Base-by-base conservation (phyloP, 1,140 invertebrate species). In the Ostrea edulis region DNA sequence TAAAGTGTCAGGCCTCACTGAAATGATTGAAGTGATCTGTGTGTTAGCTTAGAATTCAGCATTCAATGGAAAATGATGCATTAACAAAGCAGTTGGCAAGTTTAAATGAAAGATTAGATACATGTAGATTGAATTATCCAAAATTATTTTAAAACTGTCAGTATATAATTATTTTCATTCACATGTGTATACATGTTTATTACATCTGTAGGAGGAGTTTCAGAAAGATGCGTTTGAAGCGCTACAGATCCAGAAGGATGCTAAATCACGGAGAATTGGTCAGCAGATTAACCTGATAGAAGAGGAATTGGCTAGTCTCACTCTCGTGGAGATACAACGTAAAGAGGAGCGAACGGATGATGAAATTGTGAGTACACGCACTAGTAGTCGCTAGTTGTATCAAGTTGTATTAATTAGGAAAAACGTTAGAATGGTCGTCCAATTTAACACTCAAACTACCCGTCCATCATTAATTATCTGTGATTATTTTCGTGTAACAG, bases 211-310 rank as follows among this genome's bases (percentile, higher is more conserved):
- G 93, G 93, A 93, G 92, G 96, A 96, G 88, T 92, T 97, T 51
- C 97, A 98, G 93, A 97, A 97, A 94, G 96, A 96, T 71, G 96
- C 97, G 8, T 96, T 98, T 55, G 96, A 96, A 87, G 96, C 96
- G 14, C 94, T 98, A 35, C 94, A 97, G 86, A 96, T 97, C 95
- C 96, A 96, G 92, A 96, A 96, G 90, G 97, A 98, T 95, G 95
- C 97, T 12, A 96, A 97, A 92, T 96, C 96, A 88, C 97, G 97
- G 96, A 96, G 97, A 91, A 95, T 98, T 14, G 91, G 84, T 12
- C 84, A 84, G 92, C 97, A 98, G 96, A 97, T 98, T 88, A 96
- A 96, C 88, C 95, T 98, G 54, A 97, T 98, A 71, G 96, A 98
- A 91, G 96, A 96, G 51, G 97, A 98, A 95, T 94, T 98, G 86